Percentiles rank a stretch among this genome's conserved stretches.
phyloP scores from a whole-genome alignment of 2,888 invertebrate species.

The Torymus auratus region DNA sequence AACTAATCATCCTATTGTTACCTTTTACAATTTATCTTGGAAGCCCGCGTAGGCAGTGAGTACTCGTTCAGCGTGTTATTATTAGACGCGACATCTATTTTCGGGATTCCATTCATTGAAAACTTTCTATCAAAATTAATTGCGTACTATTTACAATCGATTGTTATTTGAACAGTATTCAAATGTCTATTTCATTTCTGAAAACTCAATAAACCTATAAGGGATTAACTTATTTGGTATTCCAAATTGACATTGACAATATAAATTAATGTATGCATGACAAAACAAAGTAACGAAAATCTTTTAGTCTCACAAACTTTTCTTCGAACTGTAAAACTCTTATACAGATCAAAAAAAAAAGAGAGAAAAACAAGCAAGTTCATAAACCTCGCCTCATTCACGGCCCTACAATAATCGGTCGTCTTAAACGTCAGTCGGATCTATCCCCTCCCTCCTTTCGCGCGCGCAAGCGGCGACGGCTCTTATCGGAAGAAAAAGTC shows the following conservation, averaged over 20 bases:
- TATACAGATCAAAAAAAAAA: background rate
- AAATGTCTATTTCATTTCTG: too few relatives aligned
- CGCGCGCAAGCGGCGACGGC: background rate
- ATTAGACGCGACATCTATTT: too few relatives aligned
- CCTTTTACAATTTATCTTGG: slow-evolving; percentile 1
- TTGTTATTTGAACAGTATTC: too few relatives aligned
- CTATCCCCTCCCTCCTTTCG: background rate
- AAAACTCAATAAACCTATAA: too few relatives aligned
- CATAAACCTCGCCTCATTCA: slow-evolving; percentile 23
- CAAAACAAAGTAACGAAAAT: slow-evolving; percentile 13
- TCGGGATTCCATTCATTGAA: too few relatives aligned
- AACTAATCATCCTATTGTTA: background rate
- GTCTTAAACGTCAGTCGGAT: slow-evolving; percentile 22
- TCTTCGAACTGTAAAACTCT: background rate
- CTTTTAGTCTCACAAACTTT: background rate
- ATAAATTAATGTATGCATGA: background rate
- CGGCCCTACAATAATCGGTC: slow-evolving; percentile 1
- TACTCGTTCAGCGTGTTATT: background rate
- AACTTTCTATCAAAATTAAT: too few relatives aligned
- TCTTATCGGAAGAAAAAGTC: slow-evolving; percentile 29
- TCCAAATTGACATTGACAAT: too few relatives aligned
- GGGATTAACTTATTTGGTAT: too few relatives aligned
- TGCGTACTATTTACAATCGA: too few relatives aligned
- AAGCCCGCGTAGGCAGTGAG: background rate
- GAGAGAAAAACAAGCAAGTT: background rate